phyloP scores from a whole-genome alignment of 2,888 invertebrate species.

The Diplolepis rosae region DNA sequence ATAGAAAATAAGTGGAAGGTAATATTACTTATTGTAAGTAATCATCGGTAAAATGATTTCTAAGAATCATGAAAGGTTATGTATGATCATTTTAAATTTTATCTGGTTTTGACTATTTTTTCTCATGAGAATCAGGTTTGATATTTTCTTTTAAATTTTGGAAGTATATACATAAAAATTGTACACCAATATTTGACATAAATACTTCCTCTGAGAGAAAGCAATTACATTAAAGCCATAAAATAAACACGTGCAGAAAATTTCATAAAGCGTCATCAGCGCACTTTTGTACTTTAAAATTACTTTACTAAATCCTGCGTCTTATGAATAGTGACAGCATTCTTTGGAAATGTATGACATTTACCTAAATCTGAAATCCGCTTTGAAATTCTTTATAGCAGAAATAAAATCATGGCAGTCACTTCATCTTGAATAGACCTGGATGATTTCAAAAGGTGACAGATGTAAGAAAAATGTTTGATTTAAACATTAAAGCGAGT shows the following conservation, averaged over 20 bases:
- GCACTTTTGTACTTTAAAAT: conserved; percentile 41
- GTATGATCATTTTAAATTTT: neutral
- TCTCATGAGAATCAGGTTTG: too few species aligned
- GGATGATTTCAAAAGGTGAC: neutral
- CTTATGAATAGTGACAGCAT: conserved; percentile 6
- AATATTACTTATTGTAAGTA: neutral
- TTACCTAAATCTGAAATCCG: neutral
- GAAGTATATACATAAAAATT: neutral
- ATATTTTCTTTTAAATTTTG: too few species aligned
- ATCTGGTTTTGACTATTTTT: neutral
- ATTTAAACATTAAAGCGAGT: conserved; percentile 85
- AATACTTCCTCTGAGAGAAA: neutral
- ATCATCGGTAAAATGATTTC: neutral
- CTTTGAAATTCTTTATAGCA: neutral
- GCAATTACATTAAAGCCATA: neutral
- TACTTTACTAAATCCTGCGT: conserved; percentile 32
- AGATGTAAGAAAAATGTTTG: neutral
- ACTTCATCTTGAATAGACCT: neutral
- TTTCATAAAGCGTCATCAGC: conserved; percentile 28
- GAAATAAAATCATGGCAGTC: conserved; percentile 1
- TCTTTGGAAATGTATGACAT: neutral
- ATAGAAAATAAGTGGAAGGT: neutral
- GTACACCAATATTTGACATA: neutral
- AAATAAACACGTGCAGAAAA: neutral
- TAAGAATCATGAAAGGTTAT: neutral